Conservation (phyloP, 2,888 invertebrate genomes). For the Anorthoa munda region DNA sequence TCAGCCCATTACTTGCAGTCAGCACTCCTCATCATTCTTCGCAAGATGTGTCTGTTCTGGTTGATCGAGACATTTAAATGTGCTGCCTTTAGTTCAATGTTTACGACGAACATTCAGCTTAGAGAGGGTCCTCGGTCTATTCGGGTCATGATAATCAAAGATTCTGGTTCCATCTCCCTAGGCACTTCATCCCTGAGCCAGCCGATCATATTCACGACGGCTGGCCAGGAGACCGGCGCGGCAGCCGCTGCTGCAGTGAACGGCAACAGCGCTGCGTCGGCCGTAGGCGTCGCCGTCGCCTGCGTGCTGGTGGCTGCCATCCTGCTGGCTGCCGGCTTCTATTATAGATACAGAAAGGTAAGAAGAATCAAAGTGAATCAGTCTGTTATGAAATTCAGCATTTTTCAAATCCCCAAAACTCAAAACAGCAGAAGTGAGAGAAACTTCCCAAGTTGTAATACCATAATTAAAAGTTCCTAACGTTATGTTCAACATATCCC, state of each 20-base stretch:
- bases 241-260: conserved; percentile 92
- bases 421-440: not conserved
- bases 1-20: too few species aligned
- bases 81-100: too few species aligned
- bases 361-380: conserved; percentile 1
- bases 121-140: too few species aligned
- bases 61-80: too few species aligned
- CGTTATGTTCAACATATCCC: not conserved
- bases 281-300: conserved; percentile 92
- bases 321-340: conserved; percentile 91
- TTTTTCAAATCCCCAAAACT: not conserved
- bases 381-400: too few species aligned
- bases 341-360: conserved; percentile 92
- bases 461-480: not conserved
- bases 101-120: too few species aligned
- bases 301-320: conserved; percentile 92
- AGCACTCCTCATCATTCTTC: too few species aligned
- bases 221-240: conserved; percentile 93
- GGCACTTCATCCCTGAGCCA: conserved; percentile 94
- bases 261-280: conserved; percentile 91
- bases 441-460: not conserved
- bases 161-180: conserved; percentile 65
- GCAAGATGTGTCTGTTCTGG: too few species aligned
- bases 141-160: too few species aligned
- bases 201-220: conserved; percentile 94